Base-by-base conservation (phyloP, 1,140 invertebrate genomes). In the Drosophila insularis region DNA sequence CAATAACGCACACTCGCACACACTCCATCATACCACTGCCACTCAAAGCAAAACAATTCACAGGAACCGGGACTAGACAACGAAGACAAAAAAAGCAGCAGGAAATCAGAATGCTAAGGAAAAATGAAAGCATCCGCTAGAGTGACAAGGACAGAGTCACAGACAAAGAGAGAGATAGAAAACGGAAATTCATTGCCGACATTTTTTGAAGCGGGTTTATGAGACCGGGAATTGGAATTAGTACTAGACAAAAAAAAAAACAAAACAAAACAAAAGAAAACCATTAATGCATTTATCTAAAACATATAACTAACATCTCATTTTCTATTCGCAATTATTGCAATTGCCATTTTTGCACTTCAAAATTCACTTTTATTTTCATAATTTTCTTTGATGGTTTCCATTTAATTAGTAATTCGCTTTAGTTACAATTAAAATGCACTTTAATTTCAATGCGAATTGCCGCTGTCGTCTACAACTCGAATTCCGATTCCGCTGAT, bases 101-200 rank as follows among this genome's bases (percentile, higher is more conserved):
- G 71, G 74, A 77, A 77, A 77, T 77, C 74, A 77, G 74, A 74
- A 66, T 37, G 71, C 62, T 71, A 54, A 69, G 63, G 65, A 65
- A 67, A 63, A 74, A 75, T 59, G 64, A 69, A 68, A 67, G 65
- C 78, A 74, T 71, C 78, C 60, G 46, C 64, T 61, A 69, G 63
- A 76, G 74, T 35, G 27, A 50, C 43, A 50, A 50, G 43, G 43
- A 50, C 43, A 50, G 17, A 50, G 19, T 6, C 43, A 50, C 17
- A 50, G 17, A 50, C 43, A 50, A 50, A 35, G 23, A 58, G 23
- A 56, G 11, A 23, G 59, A 19, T 23, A 35, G 68, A 74, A 67
- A 78, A 54, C 82, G 82, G 79, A 86, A 86, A 82, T 86, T 78
- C 80, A 87, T 76, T 89, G 82, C 75, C 82, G 71, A 79, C 67